Base-by-base conservation (phyloP, 2,797 vertebrate genomes). In the Euphonia xanthogaster region DNA sequence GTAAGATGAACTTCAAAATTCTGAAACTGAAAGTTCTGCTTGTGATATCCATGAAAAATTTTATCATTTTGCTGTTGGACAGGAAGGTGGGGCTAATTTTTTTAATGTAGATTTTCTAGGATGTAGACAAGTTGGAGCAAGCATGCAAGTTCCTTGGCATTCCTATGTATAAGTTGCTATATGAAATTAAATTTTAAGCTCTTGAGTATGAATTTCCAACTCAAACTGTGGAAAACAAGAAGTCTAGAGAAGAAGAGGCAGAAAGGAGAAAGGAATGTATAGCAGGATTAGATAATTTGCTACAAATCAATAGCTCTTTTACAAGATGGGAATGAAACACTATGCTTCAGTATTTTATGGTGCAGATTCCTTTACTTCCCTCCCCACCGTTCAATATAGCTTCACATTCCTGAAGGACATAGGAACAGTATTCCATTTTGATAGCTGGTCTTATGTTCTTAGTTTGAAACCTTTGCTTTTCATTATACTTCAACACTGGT, bases 301-400 rank as follows among this genome's bases (percentile, higher is more conserved):
- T 75, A 31, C 37, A 77, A 68, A 47, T 50, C 42, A 27, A 30
- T 7, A 55, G 25, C 12, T 62, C 62, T 71, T 30, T 70, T 42
- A 39, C 7, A 37, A 9, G 1, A 2, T 24, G 13, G 28, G 35
- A 85, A 22, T 31, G 12, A 80, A 93, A 74, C 8, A 51, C 14
- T n/a, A 2, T 5, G 14, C 14, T 89, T 85, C 28, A 30, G 1
- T 0, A n/a, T 82, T 91, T 73, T 21, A 67, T 24, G 47, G 18
- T 24, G 16, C 1, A 2, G 13, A 51, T 81, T 78, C 60, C 42
- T 60, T 80, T 55, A 19, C 2, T 33, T 14, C 8, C 2, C 14
- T 7, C 2, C 8, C 4, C 4, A 2, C 5, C 0, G 2, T 27
- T 23, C 20, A 13, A 13, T 20, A 12, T 3, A 6, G 5, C 21